Evolutionary conservation across 2,113 vertebrate genomes (phyloP), one percentile per base, ranked within the genome.

Genomic region (Rana temporaria): DNA sequence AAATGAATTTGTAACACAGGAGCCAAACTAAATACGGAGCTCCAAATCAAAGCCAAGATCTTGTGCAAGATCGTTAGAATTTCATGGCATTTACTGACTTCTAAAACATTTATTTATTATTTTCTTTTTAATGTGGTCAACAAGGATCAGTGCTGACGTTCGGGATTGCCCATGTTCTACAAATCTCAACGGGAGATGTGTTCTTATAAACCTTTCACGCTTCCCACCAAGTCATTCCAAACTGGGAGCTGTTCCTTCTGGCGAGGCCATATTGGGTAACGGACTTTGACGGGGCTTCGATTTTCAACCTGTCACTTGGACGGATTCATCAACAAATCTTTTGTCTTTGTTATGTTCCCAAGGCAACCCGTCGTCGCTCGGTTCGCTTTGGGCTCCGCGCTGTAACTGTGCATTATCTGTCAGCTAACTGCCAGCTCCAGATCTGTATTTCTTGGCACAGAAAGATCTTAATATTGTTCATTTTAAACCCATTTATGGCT

Each of bases 401-500:
- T 14, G 4, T 85, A 85, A 89, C 81, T 86, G 86, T 63, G 66
- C 85, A 80, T 88, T 88, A 89, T 87, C 88, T 89, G 86, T 88
- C 81, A 70, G 69, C 0, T 68, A 85, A 86, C 86, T 88, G 89
- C 89, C 26, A 66, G 65, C 89, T 89, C 87, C 84, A 85, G 87
- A 82, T 81, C 75, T 84, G 86, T 89, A 1, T 88, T 89, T 90
- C 88, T 90, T 92, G 91, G 91, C 88, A 84, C 3, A 0, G 20
- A 22, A 81, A 53, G 56, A 62, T 9, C 86, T 64, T 12, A 48
- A 88, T 86, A 81, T 85, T 85, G 85, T 69, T 86, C 89, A 88
- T 89, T 92, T 87, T 87, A 90, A 85, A 90, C 75, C 91, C 91
- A 91, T 92, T 85, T 92, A 92, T 90, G 90, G 91, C 77, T 84